These are phyloP conservation scores for Poecilia wingei DNA, from an alignment of 2,797 vertebrate species.

Conservation along the genomic window DNA sequence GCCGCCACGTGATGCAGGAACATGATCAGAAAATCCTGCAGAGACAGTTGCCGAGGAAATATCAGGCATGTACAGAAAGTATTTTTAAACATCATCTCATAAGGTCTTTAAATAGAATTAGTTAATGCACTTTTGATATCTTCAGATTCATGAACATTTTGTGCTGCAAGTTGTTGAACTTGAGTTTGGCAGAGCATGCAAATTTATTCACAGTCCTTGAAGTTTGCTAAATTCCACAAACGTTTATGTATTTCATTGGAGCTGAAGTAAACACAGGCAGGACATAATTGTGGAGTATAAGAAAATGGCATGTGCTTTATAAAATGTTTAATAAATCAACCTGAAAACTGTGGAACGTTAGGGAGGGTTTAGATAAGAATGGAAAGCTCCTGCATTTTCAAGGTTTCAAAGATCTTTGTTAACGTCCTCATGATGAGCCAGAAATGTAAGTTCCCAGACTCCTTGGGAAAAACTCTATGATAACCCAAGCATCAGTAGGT, in stretches of 20 bases:
- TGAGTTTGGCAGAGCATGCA: neutral
- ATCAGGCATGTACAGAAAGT: constrained; percentile 29
- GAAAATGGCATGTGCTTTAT: neutral
- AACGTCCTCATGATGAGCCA: no score
- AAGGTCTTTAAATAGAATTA: constrained; percentile 8
- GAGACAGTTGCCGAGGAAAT: constrained; percentile 50
- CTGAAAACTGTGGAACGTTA: neutral
- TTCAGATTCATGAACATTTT: neutral
- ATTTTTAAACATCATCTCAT: constrained; percentile 19
- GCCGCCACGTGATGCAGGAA: constrained; percentile 91
- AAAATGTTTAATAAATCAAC: neutral
- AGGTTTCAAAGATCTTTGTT: no score
- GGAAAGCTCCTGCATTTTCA: no score
- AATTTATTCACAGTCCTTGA: neutral
- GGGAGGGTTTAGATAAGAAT: no score
- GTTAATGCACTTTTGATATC: neutral
- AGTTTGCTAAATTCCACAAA: neutral
- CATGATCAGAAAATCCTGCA: constrained; percentile 95
- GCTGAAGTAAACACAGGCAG: neutral
- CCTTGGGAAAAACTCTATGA: no score
- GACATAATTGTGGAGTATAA: neutral
- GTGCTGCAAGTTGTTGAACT: neutral
- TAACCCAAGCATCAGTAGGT: no score
- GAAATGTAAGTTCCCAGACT: no score
- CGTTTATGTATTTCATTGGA: neutral